Evolutionary conservation across 2,797 vertebrate species (phyloP).

Genomic region (Emydoidea blandingii): DNA sequence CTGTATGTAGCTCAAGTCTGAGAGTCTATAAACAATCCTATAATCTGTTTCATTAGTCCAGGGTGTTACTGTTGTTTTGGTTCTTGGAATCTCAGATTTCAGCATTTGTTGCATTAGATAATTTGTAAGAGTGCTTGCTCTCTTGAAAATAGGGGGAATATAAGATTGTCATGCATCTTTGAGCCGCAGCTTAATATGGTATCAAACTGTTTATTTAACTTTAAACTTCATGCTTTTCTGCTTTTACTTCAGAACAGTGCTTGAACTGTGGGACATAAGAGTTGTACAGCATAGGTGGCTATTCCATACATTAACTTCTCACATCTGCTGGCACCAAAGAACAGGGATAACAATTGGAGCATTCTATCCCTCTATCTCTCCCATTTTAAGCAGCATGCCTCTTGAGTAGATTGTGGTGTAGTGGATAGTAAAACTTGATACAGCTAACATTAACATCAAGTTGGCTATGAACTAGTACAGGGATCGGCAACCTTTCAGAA

Average conservation of each 20-base stretch:
- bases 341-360: not conserved
- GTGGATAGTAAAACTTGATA: constrained; percentile 15
- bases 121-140: not conserved
- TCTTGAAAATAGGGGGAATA: not conserved
- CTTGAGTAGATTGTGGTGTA: not conserved
- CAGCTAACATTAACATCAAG: constrained; percentile 7
- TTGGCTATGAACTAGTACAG: not conserved
- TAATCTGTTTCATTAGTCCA: not conserved
- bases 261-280: not conserved
- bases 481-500: no score
- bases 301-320: not conserved
- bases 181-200: not conserved
- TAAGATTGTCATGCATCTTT: accelerated
- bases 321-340: not conserved
- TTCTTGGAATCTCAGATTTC: not conserved
- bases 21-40: not conserved
- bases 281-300: not conserved
- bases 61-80: not conserved
- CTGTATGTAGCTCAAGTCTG: not conserved
- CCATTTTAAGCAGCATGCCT: not conserved
- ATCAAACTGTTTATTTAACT: not conserved
- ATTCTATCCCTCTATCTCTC: not conserved
- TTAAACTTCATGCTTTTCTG: not conserved
- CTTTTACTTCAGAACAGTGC: not conserved
- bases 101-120: not conserved